Conservation (phyloP, 2,113 vertebrate genomes). For the Carassius carassius region DNA sequence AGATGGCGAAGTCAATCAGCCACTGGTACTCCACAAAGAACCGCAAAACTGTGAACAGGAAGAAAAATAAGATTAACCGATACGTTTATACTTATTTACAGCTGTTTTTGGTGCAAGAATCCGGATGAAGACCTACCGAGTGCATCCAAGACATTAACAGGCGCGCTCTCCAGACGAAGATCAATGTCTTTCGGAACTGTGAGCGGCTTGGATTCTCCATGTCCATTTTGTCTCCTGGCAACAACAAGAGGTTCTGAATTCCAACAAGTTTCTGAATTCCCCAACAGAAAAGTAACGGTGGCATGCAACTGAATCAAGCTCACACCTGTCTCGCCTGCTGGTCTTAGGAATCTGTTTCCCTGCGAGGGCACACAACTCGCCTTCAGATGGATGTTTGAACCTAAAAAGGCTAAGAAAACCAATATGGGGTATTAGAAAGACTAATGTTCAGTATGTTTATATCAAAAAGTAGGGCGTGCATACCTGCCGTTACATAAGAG, state of each 20-base stretch:
- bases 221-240: constrained; percentile 81
- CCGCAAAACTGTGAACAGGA: constrained; percentile 77
- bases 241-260: neutral
- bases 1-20: constrained; percentile 90
- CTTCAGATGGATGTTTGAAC: constrained; percentile 91
- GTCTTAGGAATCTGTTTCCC: constrained; percentile 80
- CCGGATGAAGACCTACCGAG: constrained; percentile 76
- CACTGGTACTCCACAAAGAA: constrained; percentile 97
- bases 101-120: neutral
- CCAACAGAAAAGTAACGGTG: neutral
- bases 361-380: constrained; percentile 85
- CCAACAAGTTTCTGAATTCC: neutral
- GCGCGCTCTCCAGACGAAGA: constrained; percentile 82
- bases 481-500: constrained; percentile 94
- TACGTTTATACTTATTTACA: neutral
- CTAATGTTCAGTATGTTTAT: no score
- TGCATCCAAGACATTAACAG: constrained; percentile 84
- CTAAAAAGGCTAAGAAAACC: constrained; percentile 79
- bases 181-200: constrained; percentile 90
- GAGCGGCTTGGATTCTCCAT: constrained; percentile 80
- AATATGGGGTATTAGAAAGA: neutral
- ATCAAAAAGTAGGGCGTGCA: neutral
- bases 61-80: neutral
- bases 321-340: constrained; percentile 86
- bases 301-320: neutral